These are phyloP conservation scores for Beris chalybata DNA, from an alignment of 2,888 invertebrate genomes.

Conservation along the genomic window DNA sequence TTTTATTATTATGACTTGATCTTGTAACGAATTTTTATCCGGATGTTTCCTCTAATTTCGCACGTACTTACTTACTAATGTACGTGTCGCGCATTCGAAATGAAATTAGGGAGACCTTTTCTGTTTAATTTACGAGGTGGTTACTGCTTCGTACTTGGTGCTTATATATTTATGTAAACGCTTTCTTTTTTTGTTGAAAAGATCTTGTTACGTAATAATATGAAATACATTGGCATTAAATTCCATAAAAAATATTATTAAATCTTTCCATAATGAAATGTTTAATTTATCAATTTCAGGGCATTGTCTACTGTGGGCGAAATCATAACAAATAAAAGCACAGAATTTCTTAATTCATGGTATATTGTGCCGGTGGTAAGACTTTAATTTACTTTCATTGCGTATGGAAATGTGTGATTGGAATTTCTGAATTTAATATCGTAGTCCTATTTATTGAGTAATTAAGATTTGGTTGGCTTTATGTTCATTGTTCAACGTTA, in stretches of 20 bases:
- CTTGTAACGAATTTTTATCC: too few relatives aligned
- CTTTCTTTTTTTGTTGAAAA: neutral
- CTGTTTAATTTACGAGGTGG: neutral
- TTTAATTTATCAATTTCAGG: neutral
- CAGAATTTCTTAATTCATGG: neutral
- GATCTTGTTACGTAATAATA: neutral
- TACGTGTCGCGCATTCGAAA: too few relatives aligned
- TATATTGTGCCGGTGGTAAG: neutral
- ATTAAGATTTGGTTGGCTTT: too few relatives aligned
- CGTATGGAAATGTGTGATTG: too few relatives aligned
- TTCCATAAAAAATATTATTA: neutral
- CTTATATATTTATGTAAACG: neutral
- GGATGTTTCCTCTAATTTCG: too few relatives aligned
- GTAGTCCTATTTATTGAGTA: too few relatives aligned
- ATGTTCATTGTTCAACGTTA: too few relatives aligned
- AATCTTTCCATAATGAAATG: neutral
- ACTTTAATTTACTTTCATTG: neutral
- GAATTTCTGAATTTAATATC: too few relatives aligned
- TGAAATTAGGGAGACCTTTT: too few relatives aligned
- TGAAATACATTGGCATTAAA: neutral
- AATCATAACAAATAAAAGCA: conserved; percentile 5
- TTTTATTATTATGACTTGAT: too few relatives aligned
- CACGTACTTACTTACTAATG: too few relatives aligned
- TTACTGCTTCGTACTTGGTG: neutral
- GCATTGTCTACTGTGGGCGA: neutral